A percentile compares a stretch with the other conserved stretches of the same genome.
phyloP scores from a whole-genome alignment of 2,797 vertebrate genomes.

The Pseudomugil gertrudae region DNA sequence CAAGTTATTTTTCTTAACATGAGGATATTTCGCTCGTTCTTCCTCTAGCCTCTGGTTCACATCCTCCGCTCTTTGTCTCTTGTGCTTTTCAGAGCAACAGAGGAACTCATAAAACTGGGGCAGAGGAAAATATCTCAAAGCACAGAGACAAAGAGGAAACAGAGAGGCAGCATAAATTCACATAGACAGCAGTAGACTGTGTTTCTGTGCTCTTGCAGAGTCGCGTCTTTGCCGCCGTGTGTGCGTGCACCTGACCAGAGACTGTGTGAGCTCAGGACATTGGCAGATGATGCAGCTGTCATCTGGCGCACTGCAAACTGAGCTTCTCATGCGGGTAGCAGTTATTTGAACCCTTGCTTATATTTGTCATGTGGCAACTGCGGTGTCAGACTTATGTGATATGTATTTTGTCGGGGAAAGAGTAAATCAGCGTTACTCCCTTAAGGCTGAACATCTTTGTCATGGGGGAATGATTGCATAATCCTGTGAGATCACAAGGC shows the following conservation, averaged over 20 bases:
- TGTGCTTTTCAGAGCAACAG: slow-evolving; percentile 53
- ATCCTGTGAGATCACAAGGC: slow-evolving; percentile 76
- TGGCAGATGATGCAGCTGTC: slow-evolving; percentile 31
- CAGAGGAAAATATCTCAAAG: slow-evolving; percentile 70
- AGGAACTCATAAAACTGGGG: slow-evolving; percentile 72
- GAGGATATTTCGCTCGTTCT: slow-evolving; percentile 37
- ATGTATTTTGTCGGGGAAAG: slow-evolving; percentile 65
- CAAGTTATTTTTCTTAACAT: slow-evolving; percentile 11
- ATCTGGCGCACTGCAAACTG: slow-evolving; percentile 24
- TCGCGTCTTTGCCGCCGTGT: slow-evolving; percentile 50
- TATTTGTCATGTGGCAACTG: slow-evolving; percentile 51
- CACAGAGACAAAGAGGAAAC: slow-evolving; percentile 74
- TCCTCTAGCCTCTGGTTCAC: slow-evolving; percentile 49
- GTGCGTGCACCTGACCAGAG: slow-evolving; percentile 44
- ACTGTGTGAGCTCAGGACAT: slow-evolving; percentile 31
- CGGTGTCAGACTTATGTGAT: slow-evolving; percentile 60
- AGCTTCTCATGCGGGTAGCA: slow-evolving; percentile 37
- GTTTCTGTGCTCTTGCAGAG: slow-evolving; percentile 46
- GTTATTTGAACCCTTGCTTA: slow-evolving; percentile 51
- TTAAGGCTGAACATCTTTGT: slow-evolving; percentile 71
- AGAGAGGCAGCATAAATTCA: slow-evolving; percentile 59
- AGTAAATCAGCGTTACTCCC: slow-evolving; percentile 65
- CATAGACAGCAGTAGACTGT: slow-evolving; percentile 44
- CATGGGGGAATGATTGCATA: slow-evolving; percentile 74
- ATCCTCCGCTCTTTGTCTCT: slow-evolving; percentile 66